Percentiles rank a stretch among this genome's conserved stretches.
Conservation (phyloP, 1,140 invertebrate species). For the Cydia strobilella region DNA sequence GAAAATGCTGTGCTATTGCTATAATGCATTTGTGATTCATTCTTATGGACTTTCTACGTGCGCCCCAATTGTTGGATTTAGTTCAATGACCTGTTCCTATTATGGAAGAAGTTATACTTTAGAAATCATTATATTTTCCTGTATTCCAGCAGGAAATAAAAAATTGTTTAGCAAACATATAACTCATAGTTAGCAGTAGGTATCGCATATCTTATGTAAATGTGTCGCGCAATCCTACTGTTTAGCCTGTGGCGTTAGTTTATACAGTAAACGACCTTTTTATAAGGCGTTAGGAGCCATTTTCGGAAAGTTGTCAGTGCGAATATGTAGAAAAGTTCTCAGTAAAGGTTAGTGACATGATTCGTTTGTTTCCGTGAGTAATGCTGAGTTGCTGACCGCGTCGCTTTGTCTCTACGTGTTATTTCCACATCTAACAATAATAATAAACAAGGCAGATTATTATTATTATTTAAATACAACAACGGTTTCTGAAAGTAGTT, state of each 20-base stretch:
- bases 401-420: constrained; percentile 23
- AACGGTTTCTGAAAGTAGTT: too few relatives aligned
- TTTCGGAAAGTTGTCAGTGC: neutral
- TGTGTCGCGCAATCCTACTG: neutral
- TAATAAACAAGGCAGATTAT: neutral
- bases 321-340: constrained; percentile 15
- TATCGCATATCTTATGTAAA: constrained; percentile 8
- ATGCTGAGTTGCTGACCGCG: constrained; percentile 5
- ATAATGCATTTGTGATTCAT: neutral
- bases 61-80: neutral
- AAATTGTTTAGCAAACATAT: neutral
- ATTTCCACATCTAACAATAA: neutral
- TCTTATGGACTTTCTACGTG: constrained; percentile 8
- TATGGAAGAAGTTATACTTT: neutral
- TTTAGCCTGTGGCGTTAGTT: neutral
- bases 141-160: neutral
- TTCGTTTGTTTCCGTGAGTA: constrained; percentile 14
- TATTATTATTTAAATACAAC: neutral
- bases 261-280: neutral
- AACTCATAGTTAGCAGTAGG: neutral
- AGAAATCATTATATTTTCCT: constrained; percentile 5
- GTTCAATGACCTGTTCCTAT: neutral
- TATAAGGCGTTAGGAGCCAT: constrained; percentile 10
- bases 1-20: neutral
- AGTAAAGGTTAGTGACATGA: constrained; percentile 15